Evolutionary conservation across 2,113 vertebrate genomes (phyloP).

Genomic region (Fukomys damarensis): DNA sequence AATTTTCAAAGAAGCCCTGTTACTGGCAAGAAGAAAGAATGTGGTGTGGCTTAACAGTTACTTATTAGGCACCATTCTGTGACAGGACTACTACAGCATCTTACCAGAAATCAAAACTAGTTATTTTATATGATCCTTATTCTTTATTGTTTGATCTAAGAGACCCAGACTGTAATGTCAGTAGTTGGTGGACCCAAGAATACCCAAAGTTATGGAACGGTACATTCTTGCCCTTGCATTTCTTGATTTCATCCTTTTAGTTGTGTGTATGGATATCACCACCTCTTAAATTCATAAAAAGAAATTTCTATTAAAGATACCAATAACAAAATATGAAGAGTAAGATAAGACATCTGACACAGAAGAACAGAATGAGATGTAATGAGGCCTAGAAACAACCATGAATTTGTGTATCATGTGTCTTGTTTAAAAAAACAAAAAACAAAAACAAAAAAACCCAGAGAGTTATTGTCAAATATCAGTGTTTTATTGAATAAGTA

Average conservation of each 20-base stretch:
- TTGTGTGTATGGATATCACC: not conserved
- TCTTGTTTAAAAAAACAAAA: too few relatives aligned
- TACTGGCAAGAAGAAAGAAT: not conserved
- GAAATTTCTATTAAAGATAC: not conserved
- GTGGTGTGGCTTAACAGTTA: not conserved
- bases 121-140: not conserved
- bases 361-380: not conserved
- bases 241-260: not conserved
- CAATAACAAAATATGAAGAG: not conserved
- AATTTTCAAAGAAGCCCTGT: not conserved
- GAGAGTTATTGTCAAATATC: not conserved
- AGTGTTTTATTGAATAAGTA: not conserved
- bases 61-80: not conserved
- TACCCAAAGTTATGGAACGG: not conserved
- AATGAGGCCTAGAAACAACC: not conserved
- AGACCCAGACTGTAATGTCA: not conserved
- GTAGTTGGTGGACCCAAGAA: not conserved
- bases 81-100: not conserved
- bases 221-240: not conserved
- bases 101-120: not conserved
- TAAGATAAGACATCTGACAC: not conserved
- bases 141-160: not conserved
- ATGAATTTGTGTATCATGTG: not conserved
- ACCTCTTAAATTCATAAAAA: not conserved
- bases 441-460: not conserved